Conservation (phyloP, 2,888 invertebrate genomes). For the Limnephilus lunatus region DNA sequence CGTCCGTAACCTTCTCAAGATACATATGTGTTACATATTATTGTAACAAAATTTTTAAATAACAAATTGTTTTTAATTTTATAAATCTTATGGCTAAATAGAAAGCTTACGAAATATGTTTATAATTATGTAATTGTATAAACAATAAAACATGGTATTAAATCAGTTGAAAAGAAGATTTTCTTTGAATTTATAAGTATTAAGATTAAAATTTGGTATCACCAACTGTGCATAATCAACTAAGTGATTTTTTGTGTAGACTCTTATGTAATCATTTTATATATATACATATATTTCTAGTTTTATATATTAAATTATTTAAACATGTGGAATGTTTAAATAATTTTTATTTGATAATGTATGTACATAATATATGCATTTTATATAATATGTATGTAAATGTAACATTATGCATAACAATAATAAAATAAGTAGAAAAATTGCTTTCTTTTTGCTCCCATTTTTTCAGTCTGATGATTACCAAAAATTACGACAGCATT, state of each 20-base stretch:
- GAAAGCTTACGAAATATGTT: background rate
- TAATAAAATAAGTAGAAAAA: background rate
- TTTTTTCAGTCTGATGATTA: background rate
- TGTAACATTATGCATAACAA: background rate
- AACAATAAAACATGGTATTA: background rate
- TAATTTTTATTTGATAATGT: background rate
- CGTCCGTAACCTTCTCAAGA: background rate
- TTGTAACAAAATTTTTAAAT: background rate
- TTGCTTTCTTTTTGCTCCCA: background rate
- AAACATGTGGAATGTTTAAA: slow-evolving; percentile 19
- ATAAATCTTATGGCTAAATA: background rate
- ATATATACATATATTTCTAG: background rate
- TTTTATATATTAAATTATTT: background rate
- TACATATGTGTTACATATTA: background rate
- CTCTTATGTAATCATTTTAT: background rate
- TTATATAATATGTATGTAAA: background rate
- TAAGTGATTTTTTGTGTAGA: background rate
- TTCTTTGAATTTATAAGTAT: background rate
- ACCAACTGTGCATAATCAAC: background rate
- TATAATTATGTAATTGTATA: background rate
- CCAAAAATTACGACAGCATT: background rate
- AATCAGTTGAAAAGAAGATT: background rate
- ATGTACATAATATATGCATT: background rate
- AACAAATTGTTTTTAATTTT: background rate
- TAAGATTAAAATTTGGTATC: background rate